phyloP scores from a whole-genome alignment of 2,113 vertebrate genomes.

The Malurus cyaneus region DNA sequence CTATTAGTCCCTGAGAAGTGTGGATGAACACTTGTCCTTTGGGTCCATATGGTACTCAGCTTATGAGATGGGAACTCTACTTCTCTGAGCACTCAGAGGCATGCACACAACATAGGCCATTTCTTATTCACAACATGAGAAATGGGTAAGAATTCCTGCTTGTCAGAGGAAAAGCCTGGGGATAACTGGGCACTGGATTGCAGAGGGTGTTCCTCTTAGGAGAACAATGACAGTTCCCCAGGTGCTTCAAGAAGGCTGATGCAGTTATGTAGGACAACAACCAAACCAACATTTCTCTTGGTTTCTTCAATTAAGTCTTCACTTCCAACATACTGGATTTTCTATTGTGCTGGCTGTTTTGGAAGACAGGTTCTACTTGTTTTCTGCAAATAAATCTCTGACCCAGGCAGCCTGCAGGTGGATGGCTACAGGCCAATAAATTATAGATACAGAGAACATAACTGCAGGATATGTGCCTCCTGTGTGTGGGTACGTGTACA shows the following conservation, averaged over 20 bases:
- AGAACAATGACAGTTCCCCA: background rate
- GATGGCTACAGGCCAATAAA: background rate
- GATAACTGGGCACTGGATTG: background rate
- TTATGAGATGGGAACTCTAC: background rate
- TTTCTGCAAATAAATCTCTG: background rate
- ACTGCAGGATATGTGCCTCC: background rate
- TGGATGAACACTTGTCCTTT: background rate
- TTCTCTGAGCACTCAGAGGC: background rate
- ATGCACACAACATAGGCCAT: background rate
- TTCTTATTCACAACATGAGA: background rate
- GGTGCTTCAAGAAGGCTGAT: background rate
- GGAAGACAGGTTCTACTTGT: background rate
- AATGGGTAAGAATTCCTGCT: background rate
- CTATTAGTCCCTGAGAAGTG: background rate
- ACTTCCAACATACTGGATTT: background rate
- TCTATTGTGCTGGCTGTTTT: background rate
- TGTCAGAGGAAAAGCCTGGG: background rate
- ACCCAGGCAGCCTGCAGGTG: background rate
- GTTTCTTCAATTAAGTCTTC: background rate
- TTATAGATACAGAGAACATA: background rate
- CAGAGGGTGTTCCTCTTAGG: background rate
- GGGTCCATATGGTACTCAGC: background rate
- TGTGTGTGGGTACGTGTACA: background rate
- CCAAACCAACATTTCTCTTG: background rate
- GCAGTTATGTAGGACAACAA: background rate